A percentile compares a stretch with the other conserved stretches of the same genome.
Evolutionary conservation across 2,113 vertebrate genomes (phyloP).

Genomic region (Gavialis gangeticus): DNA sequence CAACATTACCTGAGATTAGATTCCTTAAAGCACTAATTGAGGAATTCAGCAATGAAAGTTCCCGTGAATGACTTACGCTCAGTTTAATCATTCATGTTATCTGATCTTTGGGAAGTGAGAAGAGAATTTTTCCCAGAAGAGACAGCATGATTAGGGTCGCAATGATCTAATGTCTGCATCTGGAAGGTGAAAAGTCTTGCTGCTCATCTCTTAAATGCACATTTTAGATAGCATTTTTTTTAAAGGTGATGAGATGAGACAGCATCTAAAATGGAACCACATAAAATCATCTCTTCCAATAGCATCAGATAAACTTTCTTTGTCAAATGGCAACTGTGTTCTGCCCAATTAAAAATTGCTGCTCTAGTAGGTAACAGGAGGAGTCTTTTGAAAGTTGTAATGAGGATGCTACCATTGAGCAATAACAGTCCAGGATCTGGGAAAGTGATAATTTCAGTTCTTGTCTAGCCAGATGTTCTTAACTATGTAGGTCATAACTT

Average conservation of each 20-base stretch:
- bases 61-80: constrained; percentile 1
- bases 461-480: neutral
- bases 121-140: constrained; percentile 6
- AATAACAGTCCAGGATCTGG: no score
- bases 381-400: constrained; percentile 38
- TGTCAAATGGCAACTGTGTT: neutral
- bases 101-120: constrained; percentile 33
- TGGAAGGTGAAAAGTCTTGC: constrained; percentile 33
- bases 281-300: neutral
- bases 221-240: constrained; percentile 30
- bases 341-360: constrained; percentile 20
- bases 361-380: constrained; percentile 47
- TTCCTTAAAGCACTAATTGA: constrained; percentile 1
- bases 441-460: neutral
- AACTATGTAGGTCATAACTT: neutral
- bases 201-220: constrained; percentile 39
- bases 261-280: neutral
- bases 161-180: constrained; percentile 66
- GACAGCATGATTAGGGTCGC: constrained; percentile 8
- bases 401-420: constrained; percentile 4
- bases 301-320: neutral
- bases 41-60: constrained; percentile 16
- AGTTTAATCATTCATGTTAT: constrained; percentile 4
- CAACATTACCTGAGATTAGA: neutral
- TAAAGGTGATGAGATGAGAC: neutral